A percentile compares a stretch with the other conserved stretches of the same genome.
These are phyloP conservation scores for Tetramorium parvispinum DNA, from an alignment of 1,140 invertebrate genomes.

Conservation along the genomic window DNA sequence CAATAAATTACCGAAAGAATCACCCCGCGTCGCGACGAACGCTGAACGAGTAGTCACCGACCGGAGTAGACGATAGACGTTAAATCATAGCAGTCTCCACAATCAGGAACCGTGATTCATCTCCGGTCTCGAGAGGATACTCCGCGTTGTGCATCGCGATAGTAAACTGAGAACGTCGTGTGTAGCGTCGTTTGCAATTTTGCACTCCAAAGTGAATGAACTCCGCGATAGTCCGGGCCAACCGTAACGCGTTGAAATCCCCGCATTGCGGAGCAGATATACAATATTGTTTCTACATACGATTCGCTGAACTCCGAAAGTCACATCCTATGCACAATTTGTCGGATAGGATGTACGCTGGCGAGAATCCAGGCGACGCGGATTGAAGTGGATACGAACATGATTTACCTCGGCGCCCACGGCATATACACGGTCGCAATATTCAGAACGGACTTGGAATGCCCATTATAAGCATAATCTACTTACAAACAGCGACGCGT, in stretches of 20 bases:
- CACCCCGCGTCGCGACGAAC: conserved; percentile 32
- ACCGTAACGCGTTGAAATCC: conserved; percentile 32
- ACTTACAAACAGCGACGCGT: conserved; percentile 64
- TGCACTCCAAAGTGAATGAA: conserved; percentile 32
- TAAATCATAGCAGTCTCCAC: conserved; percentile 24
- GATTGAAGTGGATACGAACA: conserved; percentile 49
- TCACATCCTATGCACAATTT: conserved; percentile 55
- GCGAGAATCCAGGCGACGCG: conserved; percentile 47
- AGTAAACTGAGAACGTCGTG: not conserved
- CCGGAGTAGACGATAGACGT: conserved; percentile 20
- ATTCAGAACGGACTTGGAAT: conserved; percentile 39
- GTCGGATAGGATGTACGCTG: conserved; percentile 46
- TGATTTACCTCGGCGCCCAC: conserved; percentile 32
- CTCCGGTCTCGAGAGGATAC: not conserved
- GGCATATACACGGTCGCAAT: conserved; percentile 34
- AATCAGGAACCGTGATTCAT: not conserved
- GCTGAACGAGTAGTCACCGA: not conserved
- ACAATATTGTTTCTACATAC: conserved; percentile 55
- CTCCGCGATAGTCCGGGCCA: not conserved
- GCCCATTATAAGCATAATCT: conserved; percentile 68
- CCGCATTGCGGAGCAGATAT: conserved; percentile 49
- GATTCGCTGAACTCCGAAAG: conserved; percentile 19
- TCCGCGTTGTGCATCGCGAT: not conserved
- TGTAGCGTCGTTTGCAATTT: conserved; percentile 23
- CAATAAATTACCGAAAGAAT: conserved; percentile 74